Percentiles rank a stretch among this genome's conserved stretches.
Conservation (phyloP, 2,113 vertebrate genomes). For the Triplophysa dalaica region DNA sequence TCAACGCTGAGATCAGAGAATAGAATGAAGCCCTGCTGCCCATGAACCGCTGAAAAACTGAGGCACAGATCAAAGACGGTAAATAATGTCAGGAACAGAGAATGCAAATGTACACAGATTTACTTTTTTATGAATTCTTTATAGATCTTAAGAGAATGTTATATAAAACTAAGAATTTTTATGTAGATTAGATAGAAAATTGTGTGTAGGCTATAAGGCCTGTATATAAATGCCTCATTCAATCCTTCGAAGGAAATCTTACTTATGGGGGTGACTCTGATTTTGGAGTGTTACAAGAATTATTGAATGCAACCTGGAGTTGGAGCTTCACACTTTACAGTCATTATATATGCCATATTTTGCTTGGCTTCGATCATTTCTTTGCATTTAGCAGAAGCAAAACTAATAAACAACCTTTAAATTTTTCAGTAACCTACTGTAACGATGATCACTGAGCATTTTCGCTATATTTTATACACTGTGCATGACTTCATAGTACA, state of each 20-base stretch:
- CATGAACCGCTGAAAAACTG: conserved; percentile 17
- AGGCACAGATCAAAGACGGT: neutral
- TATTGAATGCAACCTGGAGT: neutral
- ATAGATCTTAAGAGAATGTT: neutral
- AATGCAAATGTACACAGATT: neutral
- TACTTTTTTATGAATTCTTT: too few species aligned
- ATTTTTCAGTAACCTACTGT: too few species aligned
- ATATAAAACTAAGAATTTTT: neutral
- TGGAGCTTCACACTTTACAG: neutral
- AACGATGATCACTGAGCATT: too few species aligned
- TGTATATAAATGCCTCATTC: too few species aligned
- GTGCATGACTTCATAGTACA: too few species aligned
- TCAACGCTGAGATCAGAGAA: conserved; percentile 8
- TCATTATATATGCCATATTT: neutral
- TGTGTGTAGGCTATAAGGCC: too few species aligned
- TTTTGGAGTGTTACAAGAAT: neutral
- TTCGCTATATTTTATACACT: too few species aligned
- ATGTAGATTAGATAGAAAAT: too few species aligned
- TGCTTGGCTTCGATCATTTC: too few species aligned
- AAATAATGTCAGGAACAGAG: neutral
- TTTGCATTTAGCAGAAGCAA: too few species aligned
- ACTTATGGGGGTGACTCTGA: neutral
- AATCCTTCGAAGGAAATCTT: too few species aligned
- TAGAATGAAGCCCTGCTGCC: neutral
- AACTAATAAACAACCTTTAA: too few species aligned